These are phyloP conservation scores for Ichneumon xanthorius DNA, from an alignment of 2,888 invertebrate species.

Conservation along the genomic window DNA sequence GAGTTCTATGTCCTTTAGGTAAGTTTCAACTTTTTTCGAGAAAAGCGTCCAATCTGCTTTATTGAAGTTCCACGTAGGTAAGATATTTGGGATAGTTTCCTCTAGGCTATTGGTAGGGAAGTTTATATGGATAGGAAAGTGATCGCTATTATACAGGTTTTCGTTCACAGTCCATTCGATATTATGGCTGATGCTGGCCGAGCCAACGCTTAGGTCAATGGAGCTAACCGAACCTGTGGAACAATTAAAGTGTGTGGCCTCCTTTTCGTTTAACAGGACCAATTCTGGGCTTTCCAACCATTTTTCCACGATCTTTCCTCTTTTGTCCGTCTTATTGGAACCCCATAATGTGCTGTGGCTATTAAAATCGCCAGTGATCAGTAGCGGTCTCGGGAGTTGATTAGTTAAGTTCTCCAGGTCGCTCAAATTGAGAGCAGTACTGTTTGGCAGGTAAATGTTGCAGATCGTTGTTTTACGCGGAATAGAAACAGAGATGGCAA, in stretches of 20 bases:
- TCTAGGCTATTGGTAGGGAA: neutral
- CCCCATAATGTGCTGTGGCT: slow-evolving; percentile 66
- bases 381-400: slow-evolving; percentile 69
- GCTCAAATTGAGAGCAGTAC: neutral
- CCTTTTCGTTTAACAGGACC: slow-evolving; percentile 38
- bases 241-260: slow-evolving; percentile 62
- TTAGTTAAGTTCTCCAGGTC: slow-evolving; percentile 26
- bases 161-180: too few species aligned
- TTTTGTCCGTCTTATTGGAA: slow-evolving; percentile 46
- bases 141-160: too few species aligned
- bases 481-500: slow-evolving; percentile 43
- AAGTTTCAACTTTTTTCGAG: neutral
- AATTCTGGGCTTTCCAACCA: slow-evolving; percentile 57
- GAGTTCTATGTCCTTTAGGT: too few species aligned
- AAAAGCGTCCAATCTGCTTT: slow-evolving; percentile 18
- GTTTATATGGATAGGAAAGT: slow-evolving; percentile 45
- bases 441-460: slow-evolving; percentile 51
- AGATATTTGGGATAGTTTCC: neutral
- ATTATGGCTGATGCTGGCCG: too few species aligned
- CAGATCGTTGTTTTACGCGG: slow-evolving; percentile 57
- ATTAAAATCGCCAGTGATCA: too few species aligned
- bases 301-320: slow-evolving; percentile 21
- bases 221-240: slow-evolving; percentile 8
- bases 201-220: too few species aligned
- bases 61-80: neutral